A percentile compares a stretch with the other conserved stretches of the same genome.
These are phyloP conservation scores for Heliocidaris tuberculata DNA, from an alignment of 35 echinoderm and acorn worm species.

Conservation along the genomic window DNA sequence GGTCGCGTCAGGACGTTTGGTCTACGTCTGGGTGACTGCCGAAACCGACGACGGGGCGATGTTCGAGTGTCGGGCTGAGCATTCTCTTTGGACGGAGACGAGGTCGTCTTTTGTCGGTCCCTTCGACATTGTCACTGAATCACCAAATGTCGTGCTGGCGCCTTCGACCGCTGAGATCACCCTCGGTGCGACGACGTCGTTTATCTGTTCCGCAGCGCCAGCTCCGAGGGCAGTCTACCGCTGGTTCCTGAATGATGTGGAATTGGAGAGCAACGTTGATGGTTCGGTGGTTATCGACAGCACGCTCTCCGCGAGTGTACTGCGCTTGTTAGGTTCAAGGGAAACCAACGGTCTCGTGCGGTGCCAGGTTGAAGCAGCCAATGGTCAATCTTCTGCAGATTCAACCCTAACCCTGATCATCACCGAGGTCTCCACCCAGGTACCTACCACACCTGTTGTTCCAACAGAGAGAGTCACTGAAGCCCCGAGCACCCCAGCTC, in stretches of 20 bases:
- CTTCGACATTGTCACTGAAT: constrained; percentile 46
- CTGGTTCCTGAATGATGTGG: constrained; percentile 46
- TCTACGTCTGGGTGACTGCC: constrained; percentile 43
- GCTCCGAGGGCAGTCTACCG: constrained; percentile 53
- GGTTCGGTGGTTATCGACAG: constrained; percentile 31
- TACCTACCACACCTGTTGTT: neutral
- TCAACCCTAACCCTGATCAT: constrained; percentile 23
- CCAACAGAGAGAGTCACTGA: neutral
- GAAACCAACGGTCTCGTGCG: constrained; percentile 23
- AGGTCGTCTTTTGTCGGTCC: constrained; percentile 51
- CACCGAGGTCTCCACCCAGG: neutral
- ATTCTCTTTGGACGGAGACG: constrained; percentile 59
- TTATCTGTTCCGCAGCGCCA: constrained; percentile 50
- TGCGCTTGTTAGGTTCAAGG: constrained; percentile 32
- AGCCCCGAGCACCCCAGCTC: neutral
- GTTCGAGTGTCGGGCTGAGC: constrained; percentile 51
- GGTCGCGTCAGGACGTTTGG: neutral
- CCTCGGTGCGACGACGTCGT: constrained; percentile 34
- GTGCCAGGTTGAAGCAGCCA: constrained; percentile 51
- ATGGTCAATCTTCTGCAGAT: constrained; percentile 27
- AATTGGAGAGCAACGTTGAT: neutral
- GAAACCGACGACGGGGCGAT: constrained; percentile 38
- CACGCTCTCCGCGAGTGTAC: neutral
- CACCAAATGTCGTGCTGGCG: constrained; percentile 38
- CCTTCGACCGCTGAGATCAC: constrained; percentile 29